Evolutionary conservation across 2,888 invertebrate species (phyloP).

Genomic region (Calephelis perditalis): DNA sequence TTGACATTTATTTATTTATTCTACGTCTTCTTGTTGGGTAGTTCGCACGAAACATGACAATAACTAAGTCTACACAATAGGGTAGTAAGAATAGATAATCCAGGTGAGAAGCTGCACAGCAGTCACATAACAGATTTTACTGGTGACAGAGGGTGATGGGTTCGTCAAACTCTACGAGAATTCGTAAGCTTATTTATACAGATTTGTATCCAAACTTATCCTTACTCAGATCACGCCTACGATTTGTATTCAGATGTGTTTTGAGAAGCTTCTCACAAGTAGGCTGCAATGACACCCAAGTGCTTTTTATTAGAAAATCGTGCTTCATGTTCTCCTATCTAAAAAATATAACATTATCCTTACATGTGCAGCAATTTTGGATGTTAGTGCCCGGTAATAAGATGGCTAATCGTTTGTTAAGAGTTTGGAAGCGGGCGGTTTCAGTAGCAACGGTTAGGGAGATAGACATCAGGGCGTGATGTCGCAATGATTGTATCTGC

Average conservation of each 20-base stretch:
- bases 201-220: not conserved
- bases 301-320: constrained; percentile 66
- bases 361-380: constrained; percentile 9
- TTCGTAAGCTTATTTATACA: too few species aligned
- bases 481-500: constrained; percentile 64
- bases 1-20: too few species aligned
- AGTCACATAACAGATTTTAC: too few species aligned
- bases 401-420: constrained; percentile 19
- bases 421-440: constrained; percentile 12
- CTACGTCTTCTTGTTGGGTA: too few species aligned
- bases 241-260: constrained; percentile 12
- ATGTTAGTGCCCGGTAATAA: constrained; percentile 14
- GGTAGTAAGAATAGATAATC: too few species aligned
- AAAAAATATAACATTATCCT: constrained; percentile 14
- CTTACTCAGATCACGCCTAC: constrained; percentile 17
- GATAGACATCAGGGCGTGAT: constrained; percentile 65
- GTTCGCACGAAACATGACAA: too few species aligned
- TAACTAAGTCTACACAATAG: too few species aligned
- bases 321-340: constrained; percentile 39
- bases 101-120: too few species aligned
- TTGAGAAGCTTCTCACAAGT: constrained; percentile 27
- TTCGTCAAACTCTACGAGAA: too few species aligned
- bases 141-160: too few species aligned
- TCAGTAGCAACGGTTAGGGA: constrained; percentile 32
- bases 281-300: constrained; percentile 39